A percentile compares a stretch with the other conserved stretches of the same genome.
Conservation (phyloP, 2,888 invertebrate species). For the Drosophila birchii region DNA sequence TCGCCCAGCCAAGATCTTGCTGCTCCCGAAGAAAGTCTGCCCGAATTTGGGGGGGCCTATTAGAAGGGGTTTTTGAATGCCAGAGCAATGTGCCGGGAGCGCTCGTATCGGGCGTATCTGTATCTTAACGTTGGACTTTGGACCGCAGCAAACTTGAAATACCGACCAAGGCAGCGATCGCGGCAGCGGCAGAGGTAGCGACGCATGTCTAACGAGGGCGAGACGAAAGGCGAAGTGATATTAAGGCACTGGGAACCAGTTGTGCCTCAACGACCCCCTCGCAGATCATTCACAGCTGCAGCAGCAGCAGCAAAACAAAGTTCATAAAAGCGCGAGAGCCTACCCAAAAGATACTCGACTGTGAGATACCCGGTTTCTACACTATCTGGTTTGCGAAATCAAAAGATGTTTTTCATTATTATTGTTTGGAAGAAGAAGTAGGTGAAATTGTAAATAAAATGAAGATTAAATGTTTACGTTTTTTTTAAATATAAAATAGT, state of each 20-base stretch:
- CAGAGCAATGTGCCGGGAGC: not conserved
- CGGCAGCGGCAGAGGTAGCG: slow-evolving; percentile 11
- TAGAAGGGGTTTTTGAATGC: slow-evolving; percentile 3
- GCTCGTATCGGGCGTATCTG: slow-evolving; percentile 26
- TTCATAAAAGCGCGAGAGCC: slow-evolving; percentile 2
- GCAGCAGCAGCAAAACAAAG: slow-evolving; percentile 21
- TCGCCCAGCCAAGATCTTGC: slow-evolving; percentile 12
- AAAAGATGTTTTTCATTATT: not conserved
- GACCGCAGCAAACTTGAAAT: slow-evolving; percentile 59
- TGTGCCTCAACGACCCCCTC: slow-evolving; percentile 20
- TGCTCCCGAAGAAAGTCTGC: slow-evolving; percentile 8
- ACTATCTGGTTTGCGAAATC: not conserved
- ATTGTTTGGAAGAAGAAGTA: too few species aligned
- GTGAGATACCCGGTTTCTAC: slow-evolving; percentile 15
- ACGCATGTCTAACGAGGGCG: slow-evolving; percentile 42
- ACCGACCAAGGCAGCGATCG: slow-evolving; percentile 22
- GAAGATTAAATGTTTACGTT: too few species aligned
- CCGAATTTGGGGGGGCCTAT: slow-evolving; percentile 1
- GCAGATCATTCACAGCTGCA: slow-evolving; percentile 41
- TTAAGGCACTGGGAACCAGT: slow-evolving; percentile 31
- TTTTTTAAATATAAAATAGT: not conserved
- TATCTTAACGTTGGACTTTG: slow-evolving; percentile 64
- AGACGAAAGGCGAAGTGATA: slow-evolving; percentile 23
- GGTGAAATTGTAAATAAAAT: not conserved
- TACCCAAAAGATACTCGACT: slow-evolving; percentile 19